These are phyloP conservation scores for Eucera pruinosa DNA, from an alignment of 2,888 invertebrate species.

Conservation along the genomic window DNA sequence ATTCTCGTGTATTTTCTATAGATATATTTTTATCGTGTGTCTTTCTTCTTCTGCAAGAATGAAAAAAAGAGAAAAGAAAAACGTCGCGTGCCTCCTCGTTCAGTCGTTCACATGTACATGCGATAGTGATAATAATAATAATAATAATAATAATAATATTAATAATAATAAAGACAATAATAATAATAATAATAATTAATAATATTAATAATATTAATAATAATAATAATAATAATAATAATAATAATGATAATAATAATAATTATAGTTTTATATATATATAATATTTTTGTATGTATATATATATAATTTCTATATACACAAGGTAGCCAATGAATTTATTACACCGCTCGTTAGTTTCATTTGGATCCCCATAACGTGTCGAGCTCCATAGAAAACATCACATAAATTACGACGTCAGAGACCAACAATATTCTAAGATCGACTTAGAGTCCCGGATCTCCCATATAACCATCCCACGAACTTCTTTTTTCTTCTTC, in stretches of 20 bases:
- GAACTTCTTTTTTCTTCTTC: neutral
- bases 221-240: conserved; percentile 33
- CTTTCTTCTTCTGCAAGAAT: conserved; percentile 38
- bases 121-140: conserved; percentile 56
- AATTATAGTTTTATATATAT: conserved; percentile 53
- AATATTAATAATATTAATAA: conserved; percentile 42
- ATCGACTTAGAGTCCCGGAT: conserved; percentile 32
- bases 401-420: conserved; percentile 48
- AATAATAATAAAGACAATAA: conserved; percentile 48
- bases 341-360: conserved; percentile 61
- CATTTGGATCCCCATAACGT: conserved; percentile 59
- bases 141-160: conserved; percentile 29
- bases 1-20: neutral
- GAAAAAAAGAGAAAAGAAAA: conserved; percentile 43
- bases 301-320: conserved; percentile 64
- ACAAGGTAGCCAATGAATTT: conserved; percentile 68
- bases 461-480: conserved; percentile 7
- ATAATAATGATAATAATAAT: conserved; percentile 56
- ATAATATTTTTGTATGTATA: conserved; percentile 39
- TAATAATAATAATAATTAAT: conserved; percentile 42
- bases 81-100: conserved; percentile 57
- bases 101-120: conserved; percentile 62
- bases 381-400: conserved; percentile 51
- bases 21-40: conserved; percentile 22
- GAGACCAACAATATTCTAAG: conserved; percentile 51